Conservation (phyloP, 1,140 invertebrate species). For the Pachypeltis micranthus region DNA sequence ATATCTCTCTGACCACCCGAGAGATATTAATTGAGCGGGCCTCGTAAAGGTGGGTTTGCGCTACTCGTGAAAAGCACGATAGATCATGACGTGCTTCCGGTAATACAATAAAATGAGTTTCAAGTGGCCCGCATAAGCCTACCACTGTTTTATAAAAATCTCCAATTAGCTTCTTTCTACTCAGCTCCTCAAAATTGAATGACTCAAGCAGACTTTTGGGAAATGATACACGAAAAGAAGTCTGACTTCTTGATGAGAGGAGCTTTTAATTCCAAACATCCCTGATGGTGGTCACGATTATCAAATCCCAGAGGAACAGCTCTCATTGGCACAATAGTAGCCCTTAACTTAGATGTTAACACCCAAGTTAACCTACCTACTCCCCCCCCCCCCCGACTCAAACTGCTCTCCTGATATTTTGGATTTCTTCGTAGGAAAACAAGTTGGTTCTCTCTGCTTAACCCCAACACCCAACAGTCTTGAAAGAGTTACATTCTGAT, state of each 20-base stretch:
- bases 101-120: too few relatives aligned
- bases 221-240: not conserved
- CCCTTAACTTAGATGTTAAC: not conserved
- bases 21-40: too few relatives aligned
- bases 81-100: too few relatives aligned
- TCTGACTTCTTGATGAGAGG: not conserved
- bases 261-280: not conserved
- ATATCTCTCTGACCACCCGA: too few relatives aligned
- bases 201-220: not conserved
- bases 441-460: not conserved
- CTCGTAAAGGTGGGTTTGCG: too few relatives aligned
- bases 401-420: not conserved
- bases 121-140: too few relatives aligned
- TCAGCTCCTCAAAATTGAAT: not conserved
- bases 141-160: too few relatives aligned
- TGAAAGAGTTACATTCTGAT: not conserved
- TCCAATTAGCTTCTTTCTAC: not conserved
- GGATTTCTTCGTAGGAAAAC: not conserved
- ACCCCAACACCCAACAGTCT: too few relatives aligned
- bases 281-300: not conserved
- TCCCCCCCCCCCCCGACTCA: not conserved
- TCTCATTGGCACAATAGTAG: not conserved
- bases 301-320: not conserved
- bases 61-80: too few relatives aligned
- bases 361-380: not conserved